Evolutionary conservation across 2,888 invertebrate genomes (phyloP), one percentile per base, ranked within the genome.

Genomic region (Flabesymbios commensalis): DNA sequence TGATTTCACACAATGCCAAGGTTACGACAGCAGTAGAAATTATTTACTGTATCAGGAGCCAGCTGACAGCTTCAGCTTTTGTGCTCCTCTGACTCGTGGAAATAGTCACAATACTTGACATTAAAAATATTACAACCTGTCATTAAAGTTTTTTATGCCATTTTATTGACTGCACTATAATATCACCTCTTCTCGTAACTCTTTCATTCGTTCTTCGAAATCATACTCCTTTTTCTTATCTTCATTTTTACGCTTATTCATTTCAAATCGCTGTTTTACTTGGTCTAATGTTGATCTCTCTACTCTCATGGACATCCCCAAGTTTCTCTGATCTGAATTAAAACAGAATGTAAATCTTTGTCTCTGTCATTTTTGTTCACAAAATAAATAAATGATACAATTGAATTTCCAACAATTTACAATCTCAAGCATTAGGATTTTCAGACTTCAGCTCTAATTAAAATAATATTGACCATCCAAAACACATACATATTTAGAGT

Each of bases 141-240:
- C n/a, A n/a, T n/a, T n/a, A n/a, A n/a, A n/a, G n/a, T n/a, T n/a
- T n/a, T n/a, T n/a, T n/a, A n/a, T n/a, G n/a, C n/a, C n/a, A n/a
- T n/a, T n/a, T n/a, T n/a, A n/a, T n/a, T n/a, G n/a, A n/a, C n/a
- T n/a, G n/a, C n/a, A n/a, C n/a, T n/a, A n/a, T n/a, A n/a, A n/a
- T n/a, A n/a, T n/a, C n/a, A 88, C 88, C 85, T 98, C 96, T 84
- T 97, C 97, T 68, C 93, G 92, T 4, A 97, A 88, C 83, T 98
- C 97, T 73, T 91, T 90, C 66, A 98, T 87, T 75, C 94, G 84
- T 62, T 92, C 89, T 67, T 94, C 93, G 75, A 98, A 87, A 83
- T 97, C 94, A 82, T 97, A 97, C 78, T 98, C 97, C 76, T 93
- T 92, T 79, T 92, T 93, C 82, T 94, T 94, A 76, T 98, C 96